Evolutionary conservation across 1,140 invertebrate species (phyloP).

Genomic region (Lepidurus packardi): DNA sequence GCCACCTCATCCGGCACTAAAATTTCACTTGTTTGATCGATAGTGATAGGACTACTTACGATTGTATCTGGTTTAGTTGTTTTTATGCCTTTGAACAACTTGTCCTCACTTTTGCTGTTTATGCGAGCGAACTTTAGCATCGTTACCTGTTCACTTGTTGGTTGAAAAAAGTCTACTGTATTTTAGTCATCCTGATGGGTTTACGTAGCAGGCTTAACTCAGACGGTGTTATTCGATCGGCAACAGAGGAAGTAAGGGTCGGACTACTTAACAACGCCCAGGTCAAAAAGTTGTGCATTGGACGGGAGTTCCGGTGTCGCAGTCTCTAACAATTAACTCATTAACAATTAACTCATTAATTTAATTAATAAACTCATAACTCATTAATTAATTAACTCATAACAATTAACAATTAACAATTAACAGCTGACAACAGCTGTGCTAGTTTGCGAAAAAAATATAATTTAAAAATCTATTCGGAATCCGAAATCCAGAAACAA

Average conservation of each 20-base stretch:
- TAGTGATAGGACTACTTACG: not conserved
- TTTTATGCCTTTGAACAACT: not conserved
- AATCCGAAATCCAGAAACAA: too few species aligned
- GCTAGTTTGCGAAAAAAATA: too few species aligned
- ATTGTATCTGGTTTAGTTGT: not conserved
- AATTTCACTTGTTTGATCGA: not conserved
- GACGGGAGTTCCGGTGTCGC: constrained; percentile 3
- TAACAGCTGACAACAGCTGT: too few species aligned
- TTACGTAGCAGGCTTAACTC: not conserved
- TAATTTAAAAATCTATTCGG: too few species aligned
- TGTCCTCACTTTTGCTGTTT: constrained; percentile 1
- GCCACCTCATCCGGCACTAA: not conserved
- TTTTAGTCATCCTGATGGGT: not conserved
- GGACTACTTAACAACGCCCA: constrained; percentile 3
- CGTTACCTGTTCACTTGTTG: not conserved
- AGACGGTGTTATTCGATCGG: not conserved
- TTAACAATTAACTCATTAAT: too few species aligned
- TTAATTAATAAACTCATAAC: too few species aligned
- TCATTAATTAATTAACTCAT: too few species aligned
- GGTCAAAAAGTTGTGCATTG: constrained; percentile 3
- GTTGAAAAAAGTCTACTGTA: not conserved
- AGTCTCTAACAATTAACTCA: too few species aligned
- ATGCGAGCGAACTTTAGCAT: constrained; percentile 10
- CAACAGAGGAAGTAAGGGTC: constrained; percentile 9
- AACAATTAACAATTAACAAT: too few species aligned